Evolutionary conservation across 2,888 invertebrate genomes (phyloP).

Genomic region (Paralinhomoeus sp.): DNA sequence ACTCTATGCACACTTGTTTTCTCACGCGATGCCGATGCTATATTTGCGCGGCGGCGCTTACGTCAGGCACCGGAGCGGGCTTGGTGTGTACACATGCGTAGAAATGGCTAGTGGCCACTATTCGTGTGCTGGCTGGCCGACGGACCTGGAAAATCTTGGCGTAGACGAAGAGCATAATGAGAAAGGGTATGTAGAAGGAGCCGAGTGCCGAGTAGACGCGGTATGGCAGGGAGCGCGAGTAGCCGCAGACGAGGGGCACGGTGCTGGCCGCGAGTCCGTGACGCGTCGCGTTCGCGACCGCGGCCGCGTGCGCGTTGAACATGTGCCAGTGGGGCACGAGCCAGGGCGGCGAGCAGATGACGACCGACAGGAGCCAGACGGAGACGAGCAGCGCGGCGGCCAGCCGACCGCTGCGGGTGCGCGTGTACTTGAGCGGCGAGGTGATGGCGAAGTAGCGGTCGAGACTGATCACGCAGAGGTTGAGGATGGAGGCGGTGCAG

Average conservation of each 20-base stretch:
- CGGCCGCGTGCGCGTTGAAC: slow-evolving; percentile 7
- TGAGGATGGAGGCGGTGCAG: slow-evolving; percentile 24
- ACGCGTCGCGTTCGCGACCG: background rate
- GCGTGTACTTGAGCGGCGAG: slow-evolving; percentile 22
- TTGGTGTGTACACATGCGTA: too few species aligned
- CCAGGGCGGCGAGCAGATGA: slow-evolving; percentile 26
- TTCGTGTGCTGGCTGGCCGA: too few species aligned
- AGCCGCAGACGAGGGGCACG: slow-evolving; percentile 4
- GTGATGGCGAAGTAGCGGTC: slow-evolving; percentile 29
- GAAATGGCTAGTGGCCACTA: too few species aligned
- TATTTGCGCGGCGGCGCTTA: too few species aligned
- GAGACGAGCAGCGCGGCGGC: slow-evolving; percentile 22
- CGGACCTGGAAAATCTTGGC: slow-evolving; percentile 20
- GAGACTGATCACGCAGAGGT: slow-evolving; percentile 23
- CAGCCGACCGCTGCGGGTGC: slow-evolving; percentile 8
- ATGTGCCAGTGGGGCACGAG: slow-evolving; percentile 22
- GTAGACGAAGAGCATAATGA: slow-evolving; percentile 30
- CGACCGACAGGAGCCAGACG: slow-evolving; percentile 24
- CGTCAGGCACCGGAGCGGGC: too few species aligned
- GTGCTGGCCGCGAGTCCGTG: background rate
- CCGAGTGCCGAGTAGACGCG: slow-evolving; percentile 30
- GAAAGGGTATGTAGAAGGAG: slow-evolving; percentile 28
- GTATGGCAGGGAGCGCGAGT: slow-evolving; percentile 22
- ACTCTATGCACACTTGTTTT: too few species aligned
- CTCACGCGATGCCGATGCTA: too few species aligned